Evolutionary conservation across 2,888 invertebrate species (phyloP).

Genomic region (Alloscopus bannaensis): DNA sequence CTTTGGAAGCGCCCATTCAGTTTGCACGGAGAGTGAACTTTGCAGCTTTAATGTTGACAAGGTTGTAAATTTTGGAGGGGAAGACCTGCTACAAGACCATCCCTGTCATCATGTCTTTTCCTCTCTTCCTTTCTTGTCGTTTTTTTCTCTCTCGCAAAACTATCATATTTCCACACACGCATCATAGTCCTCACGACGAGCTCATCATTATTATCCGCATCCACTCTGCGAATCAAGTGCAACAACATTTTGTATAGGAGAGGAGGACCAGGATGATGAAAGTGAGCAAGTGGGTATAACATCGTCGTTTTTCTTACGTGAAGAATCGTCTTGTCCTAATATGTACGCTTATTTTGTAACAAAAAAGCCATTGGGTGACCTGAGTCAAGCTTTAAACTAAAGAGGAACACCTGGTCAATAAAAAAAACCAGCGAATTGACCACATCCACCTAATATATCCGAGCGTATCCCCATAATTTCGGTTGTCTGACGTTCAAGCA

Average conservation of each 20-base stretch:
- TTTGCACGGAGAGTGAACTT: no score
- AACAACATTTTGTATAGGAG: no score
- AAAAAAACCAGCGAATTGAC: neutral
- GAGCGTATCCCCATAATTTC: neutral
- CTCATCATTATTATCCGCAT: no score
- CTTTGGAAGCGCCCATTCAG: no score
- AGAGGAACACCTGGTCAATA: conserved; percentile 45
- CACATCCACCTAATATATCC: conserved; percentile 26
- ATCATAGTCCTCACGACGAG: no score
- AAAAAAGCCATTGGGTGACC: conserved; percentile 3
- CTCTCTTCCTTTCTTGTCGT: neutral
- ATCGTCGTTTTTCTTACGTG: no score
- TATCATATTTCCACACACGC: neutral
- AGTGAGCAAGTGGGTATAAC: no score
- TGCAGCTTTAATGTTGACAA: no score
- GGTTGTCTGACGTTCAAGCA: conserved; percentile 48
- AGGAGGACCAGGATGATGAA: no score
- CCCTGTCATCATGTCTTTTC: neutral
- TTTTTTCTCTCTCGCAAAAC: neutral
- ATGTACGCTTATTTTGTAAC: neutral
- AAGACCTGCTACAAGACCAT: neutral
- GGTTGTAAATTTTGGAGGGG: no score
- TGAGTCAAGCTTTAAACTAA: conserved; percentile 10
- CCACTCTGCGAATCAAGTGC: no score
- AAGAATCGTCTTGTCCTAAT: no score